Conservation (phyloP, 2,888 invertebrate genomes). For the Macrophya annulata region DNA sequence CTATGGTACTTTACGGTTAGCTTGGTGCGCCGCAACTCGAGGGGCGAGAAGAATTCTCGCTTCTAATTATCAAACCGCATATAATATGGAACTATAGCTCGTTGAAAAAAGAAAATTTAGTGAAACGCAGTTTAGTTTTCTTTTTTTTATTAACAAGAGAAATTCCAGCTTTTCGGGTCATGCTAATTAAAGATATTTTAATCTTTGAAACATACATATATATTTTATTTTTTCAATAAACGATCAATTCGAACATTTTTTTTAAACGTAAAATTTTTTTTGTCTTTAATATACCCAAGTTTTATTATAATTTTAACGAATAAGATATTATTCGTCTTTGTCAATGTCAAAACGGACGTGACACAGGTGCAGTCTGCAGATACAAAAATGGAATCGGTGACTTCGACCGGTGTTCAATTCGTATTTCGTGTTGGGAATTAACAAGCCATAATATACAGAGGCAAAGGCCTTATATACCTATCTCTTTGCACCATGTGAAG, state of each 20-base stretch:
- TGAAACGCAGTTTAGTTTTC: not conserved
- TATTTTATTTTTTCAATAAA: no score
- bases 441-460: conserved; percentile 41
- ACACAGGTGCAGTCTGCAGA: conserved; percentile 40
- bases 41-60: not conserved
- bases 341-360: conserved; percentile 50
- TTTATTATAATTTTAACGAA: not conserved
- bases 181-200: not conserved
- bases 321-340: conserved; percentile 12
- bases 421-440: conserved; percentile 51
- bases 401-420: conserved; percentile 21
- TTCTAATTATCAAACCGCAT: not conserved
- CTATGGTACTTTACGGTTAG: not conserved
- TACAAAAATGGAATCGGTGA: conserved; percentile 44
- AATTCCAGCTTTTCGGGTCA: not conserved
- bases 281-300: not conserved
- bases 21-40: not conserved
- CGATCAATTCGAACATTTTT: no score
- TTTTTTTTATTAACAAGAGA: not conserved
- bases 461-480: not conserved
- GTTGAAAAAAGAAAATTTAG: not conserved
- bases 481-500: not conserved
- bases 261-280: not conserved
- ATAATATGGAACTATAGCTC: no score
- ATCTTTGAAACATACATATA: not conserved